Evolutionary conservation across 1,140 invertebrate genomes (phyloP), one percentile per base, ranked within the genome.

Genomic region (Nasonia giraulti): DNA sequence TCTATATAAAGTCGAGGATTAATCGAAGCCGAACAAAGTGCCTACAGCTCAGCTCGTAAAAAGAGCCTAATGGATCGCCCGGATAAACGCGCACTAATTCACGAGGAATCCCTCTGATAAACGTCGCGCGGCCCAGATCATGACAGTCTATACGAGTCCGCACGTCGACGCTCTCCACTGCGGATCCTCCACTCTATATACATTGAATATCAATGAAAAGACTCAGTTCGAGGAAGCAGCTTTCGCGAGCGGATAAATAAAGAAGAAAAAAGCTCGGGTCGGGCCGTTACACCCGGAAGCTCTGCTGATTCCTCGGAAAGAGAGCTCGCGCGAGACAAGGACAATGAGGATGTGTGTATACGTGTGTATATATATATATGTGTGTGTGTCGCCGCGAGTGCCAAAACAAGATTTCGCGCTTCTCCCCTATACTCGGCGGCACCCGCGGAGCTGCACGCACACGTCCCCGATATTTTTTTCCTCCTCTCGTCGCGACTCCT

Each of bases 371-470:
- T 37, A n/a, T n/a, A n/a, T n/a, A n/a, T n/a, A n/a, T n/a, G n/a
- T n/a, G n/a, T n/a, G n/a, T n/a, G n/a, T n/a, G n/a, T n/a, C 20
- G 4, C 17, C 7, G 20, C 7, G 20, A 73, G 69, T 31, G 69
- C 69, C 69, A 73, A 73, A 73, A 73, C 69, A 73, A 73, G 69
- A 37, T 73, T 73, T 33, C 33, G 27, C 27, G 11, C 27, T 62
- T 62, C 17, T 62, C 12, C 8, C 14, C 47, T 27, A 27, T 27
- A 27, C 47, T 17, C 12, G 12, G 12, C 47, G 10, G 47, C 55
- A 62, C 17, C 55, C n/a, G 55, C 55, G 17, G 20, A n/a, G 27
- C 27, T 27, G 27, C 27, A 27, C 27, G 2, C 55, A 4, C 55
- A 17, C 55, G 55, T 62, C 20, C 55, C 1, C 1, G 5, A 20